Base-by-base conservation (phyloP, 1,140 invertebrate species). In the Chrysoperla carnea region DNA sequence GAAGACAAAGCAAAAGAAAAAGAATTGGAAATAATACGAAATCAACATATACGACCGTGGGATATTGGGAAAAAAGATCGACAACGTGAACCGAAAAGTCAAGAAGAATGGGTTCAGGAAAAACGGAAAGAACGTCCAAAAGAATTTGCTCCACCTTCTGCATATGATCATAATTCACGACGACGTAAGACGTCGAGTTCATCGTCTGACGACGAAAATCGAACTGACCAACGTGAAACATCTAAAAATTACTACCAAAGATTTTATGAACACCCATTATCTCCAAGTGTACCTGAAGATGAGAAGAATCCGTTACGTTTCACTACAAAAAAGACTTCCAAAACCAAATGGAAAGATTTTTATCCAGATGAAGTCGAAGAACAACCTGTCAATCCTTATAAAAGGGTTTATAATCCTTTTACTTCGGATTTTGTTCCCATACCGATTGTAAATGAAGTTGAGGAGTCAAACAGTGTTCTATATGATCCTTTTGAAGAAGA, bases 101-200 rank as follows among this genome's bases (percentile, higher is more conserved):
- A 87, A 65, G 76, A 83, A 57, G 76, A 86, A 62, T 87, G 83
- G 78, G 71, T 83, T 8, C 67, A 81, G 43, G 76, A 81, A 51
- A 74, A 82, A 55, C 68, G 82, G 41, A 59, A 64, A 45, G 71
- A 81, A 52, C 68, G 83, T 44, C 60, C 61, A 8, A 42, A 64
- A 6, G 80, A 85, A 57, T 87, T 86, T 59, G 81, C 76, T 1
- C 78, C 78, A 6, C 55, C 60, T 4, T 50, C 38, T 29, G 43
- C 48, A 36, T 61, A 59, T 54, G 51, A 43, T 45, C 56, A 29
- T 52, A 48, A 45, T 53, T 62, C 29, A 63, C 64, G 36, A 59
- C 40, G 47, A 64, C 5, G 36, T n/a, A 31, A 42, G n/a, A 37
- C 35, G 29, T 12, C 36, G 42, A 46, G 38, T 44, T 6, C 46